These are phyloP conservation scores for Chrysemys picta DNA, from an alignment of 2,113 vertebrate genomes.

Conservation along the genomic window DNA sequence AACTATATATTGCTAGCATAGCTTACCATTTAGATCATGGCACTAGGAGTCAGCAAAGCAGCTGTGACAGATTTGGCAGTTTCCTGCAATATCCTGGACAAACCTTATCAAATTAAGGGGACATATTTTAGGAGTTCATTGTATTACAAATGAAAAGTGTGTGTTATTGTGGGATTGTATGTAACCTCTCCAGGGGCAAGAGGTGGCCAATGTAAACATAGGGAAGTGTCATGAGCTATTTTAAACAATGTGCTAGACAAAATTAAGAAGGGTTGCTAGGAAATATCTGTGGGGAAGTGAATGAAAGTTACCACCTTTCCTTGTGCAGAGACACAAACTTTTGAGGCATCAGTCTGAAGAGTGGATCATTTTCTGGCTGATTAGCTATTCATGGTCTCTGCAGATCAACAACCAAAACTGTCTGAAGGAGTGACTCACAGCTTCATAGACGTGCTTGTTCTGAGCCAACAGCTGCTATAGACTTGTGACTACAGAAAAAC, in stretches of 20 bases:
- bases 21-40: background rate
- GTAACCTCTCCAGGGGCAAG: background rate
- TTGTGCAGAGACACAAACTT: background rate
- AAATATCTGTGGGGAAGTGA: background rate
- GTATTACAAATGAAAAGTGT: background rate
- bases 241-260: background rate
- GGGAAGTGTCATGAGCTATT: background rate
- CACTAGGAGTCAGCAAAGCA: rapidly evolving
- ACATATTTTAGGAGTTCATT: background rate
- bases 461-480: background rate
- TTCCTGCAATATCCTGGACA: no score
- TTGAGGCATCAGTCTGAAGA: background rate
- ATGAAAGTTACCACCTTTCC: background rate
- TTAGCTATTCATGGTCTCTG: background rate
- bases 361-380: no score
- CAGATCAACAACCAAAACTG: background rate
- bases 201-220: background rate
- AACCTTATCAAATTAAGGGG: no score
- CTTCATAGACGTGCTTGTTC: background rate
- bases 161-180: background rate
- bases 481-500: background rate
- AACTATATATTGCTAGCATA: background rate
- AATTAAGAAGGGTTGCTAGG: background rate
- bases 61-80: background rate
- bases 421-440: background rate